Evolutionary conservation across 2,113 vertebrate species (phyloP), one percentile per base, ranked within the genome.

Genomic region (Lota lota): DNA sequence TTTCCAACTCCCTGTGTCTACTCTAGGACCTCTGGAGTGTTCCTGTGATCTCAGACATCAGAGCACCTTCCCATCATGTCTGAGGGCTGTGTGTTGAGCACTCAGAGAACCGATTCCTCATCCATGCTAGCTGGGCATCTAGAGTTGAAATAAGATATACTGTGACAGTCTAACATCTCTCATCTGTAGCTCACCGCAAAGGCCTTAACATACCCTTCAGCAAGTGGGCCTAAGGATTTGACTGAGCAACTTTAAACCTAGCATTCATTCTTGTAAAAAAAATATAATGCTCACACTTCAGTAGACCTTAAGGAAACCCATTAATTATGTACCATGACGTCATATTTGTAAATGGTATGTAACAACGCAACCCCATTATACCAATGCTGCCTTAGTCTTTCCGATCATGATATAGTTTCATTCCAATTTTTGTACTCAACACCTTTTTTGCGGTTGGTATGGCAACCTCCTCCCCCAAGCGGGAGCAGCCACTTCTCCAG

Each of bases 381-480:
- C 16, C 7, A 10, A 28, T 7, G 2, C 56, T 19, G n/a, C 22
- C 2, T 61, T 8, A 24, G 4, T 33, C 60, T 64, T 14, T 22
- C 19, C 0, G 12, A 78, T 61, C 51, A 82, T 85, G 83, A 67
- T 65, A 77, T 68, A 19, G 61, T 51, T 63, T 40, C 19, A 56
- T 18, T 56, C 7, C 5, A 56, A n/a, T 47, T 47, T 12, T 47
- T 47, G 7, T 47, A 47, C 40, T 14, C 70, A 40, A 68, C 8
- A 47, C 63, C n/a, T 1, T 0, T 67, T 19, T 19, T 53, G 51
- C 63, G 54, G 64, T 50, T 40, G 66, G 18, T 53, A 93, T 93
- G 92, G 86, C 89, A n/a, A 64, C 74, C 7, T 78, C 81, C 64
- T 78, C 78, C 63, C 53, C 64, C 16, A 84, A 89, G 67, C 84